A percentile compares a stretch with the other conserved stretches of the same genome.
Conservation (phyloP, 2,888 invertebrate genomes). For the Nemotelus pantherinus region DNA sequence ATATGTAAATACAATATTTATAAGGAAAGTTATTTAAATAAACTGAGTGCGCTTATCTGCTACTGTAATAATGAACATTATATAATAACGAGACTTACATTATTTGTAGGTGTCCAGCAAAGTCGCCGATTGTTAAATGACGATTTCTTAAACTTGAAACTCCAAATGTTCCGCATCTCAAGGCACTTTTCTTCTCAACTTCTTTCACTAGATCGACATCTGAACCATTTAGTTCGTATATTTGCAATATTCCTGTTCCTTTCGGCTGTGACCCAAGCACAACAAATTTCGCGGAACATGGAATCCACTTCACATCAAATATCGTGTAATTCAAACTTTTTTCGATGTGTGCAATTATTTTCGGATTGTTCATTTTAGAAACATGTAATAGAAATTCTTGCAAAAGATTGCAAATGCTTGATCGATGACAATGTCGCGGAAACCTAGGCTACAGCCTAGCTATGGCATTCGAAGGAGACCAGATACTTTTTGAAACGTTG, state of each 20-base stretch:
- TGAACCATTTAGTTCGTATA: slow-evolving; percentile 80
- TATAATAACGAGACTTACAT: slow-evolving; percentile 69
- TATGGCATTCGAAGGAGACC: not conserved
- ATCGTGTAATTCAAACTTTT: slow-evolving; percentile 83
- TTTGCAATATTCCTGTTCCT: slow-evolving; percentile 85
- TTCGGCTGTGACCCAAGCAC: slow-evolving; percentile 86
- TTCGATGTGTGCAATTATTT: slow-evolving; percentile 88
- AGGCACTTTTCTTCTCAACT: slow-evolving; percentile 81
- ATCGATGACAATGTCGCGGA: slow-evolving; percentile 8
- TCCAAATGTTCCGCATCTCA: slow-evolving; percentile 94
- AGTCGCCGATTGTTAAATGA: slow-evolving; percentile 90
- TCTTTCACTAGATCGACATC: slow-evolving; percentile 77
- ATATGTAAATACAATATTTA: no score
- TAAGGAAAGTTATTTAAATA: no score
- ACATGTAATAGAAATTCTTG: not conserved
- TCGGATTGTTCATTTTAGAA: slow-evolving; percentile 78
- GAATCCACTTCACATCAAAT: slow-evolving; percentile 96
- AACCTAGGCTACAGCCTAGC: not conserved
- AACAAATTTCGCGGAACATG: slow-evolving; percentile 92
- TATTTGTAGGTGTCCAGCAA: slow-evolving; percentile 83
- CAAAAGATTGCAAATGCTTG: not conserved
- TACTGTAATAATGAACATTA: not conserved
- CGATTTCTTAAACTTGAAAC: slow-evolving; percentile 84
- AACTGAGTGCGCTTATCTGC: no score
- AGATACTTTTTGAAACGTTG: not conserved